Conservation (phyloP, 2,113 vertebrate genomes). For the Anarrhichthys ocellatus region DNA sequence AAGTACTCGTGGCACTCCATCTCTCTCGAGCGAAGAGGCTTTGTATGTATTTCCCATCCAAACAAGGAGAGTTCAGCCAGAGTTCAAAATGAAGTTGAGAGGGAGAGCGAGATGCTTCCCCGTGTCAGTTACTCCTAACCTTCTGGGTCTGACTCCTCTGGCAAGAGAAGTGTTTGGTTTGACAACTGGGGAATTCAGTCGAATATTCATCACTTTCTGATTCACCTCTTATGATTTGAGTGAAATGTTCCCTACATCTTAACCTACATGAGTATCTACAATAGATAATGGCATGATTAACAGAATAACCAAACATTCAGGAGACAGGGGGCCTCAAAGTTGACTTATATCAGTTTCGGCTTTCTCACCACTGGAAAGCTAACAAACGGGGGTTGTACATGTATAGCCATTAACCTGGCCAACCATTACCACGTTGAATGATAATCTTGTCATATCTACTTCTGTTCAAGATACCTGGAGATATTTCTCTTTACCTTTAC, state of each 20-base stretch:
- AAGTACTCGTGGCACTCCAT: constrained; percentile 46
- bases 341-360: too few relatives aligned
- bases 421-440: background rate
- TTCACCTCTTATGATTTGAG: background rate
- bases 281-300: background rate
- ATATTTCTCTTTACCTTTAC: background rate
- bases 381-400: background rate
- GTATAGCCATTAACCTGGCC: background rate
- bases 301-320: background rate
- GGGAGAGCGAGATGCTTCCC: constrained; percentile 37
- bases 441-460: too few relatives aligned
- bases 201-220: background rate
- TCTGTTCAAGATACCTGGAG: background rate
- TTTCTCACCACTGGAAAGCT: background rate
- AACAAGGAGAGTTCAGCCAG: constrained; percentile 68
- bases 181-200: constrained; percentile 42
- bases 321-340: background rate
- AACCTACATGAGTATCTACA: background rate
- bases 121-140: constrained; percentile 54
- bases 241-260: background rate
- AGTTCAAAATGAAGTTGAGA: constrained; percentile 70
- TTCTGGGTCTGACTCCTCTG: constrained; percentile 35
- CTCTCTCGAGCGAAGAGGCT: constrained; percentile 34
- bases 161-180: constrained; percentile 46
- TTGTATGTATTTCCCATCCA: constrained; percentile 53